Evolutionary conservation across 1,140 invertebrate genomes (phyloP), one percentile per base, ranked within the genome.

Genomic region (Hestina assimilis): DNA sequence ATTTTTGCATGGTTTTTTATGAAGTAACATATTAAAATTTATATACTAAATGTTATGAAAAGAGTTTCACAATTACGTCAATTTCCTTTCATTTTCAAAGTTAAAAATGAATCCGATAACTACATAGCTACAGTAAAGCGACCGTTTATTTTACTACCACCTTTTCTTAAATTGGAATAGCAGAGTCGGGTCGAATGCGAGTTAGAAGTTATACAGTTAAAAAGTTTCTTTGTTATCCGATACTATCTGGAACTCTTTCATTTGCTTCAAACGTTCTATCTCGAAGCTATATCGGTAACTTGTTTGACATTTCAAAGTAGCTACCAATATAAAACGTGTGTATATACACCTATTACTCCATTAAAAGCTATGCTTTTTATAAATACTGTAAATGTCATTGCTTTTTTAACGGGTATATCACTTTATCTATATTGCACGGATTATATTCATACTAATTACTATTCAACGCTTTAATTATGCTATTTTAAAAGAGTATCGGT

Each of bases 151-250:
- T 81, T 79, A 83, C 71, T 76, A 55, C 78, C 58, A 60, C 65
- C 68, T 75, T 73, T 79, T 71, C 72, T 71, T 65, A 80, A 79
- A 84, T 83, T 83, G 79, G 80, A 81, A 79, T 75, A 73, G 70
- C 80, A 79, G 75, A 80, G 73, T 69, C 66, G 74, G 68, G 59
- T 75, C 70, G 69, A 79, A 55, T 60, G 55, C 63, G 65, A 59
- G 55, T 52, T 57, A 67, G 62, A 83, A 87, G 69, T 87, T 84
- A 47, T 59, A 58, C 63, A 72, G 77, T 87, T n/a, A 87, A 87
- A 87, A 87, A 85, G 78, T 87, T 87, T 81, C 79, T 85, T 87
- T 83, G 82, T 87, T 87, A 87, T 66, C 68, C 69, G 80, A 85
- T 85, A 75, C 67, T 75, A 83, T 85, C 82, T 54, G 59, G 59